Evolutionary conservation across 1,140 invertebrate species (phyloP).

Genomic region (Drosophila ficusphila): DNA sequence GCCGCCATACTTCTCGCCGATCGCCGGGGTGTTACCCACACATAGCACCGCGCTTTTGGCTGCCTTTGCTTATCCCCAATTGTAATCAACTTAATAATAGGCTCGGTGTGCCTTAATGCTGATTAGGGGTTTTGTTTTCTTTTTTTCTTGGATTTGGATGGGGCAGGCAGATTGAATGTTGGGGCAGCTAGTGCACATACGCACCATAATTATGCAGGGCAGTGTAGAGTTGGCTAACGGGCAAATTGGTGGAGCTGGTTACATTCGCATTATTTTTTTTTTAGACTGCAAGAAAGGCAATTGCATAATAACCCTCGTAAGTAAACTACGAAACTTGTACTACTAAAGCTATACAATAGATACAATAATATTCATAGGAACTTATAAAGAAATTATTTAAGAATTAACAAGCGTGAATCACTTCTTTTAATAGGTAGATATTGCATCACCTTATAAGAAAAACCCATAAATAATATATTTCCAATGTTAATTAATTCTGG

Average conservation of each 20-base stretch:
- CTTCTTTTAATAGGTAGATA: no score
- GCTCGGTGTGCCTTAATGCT: slow-evolving; percentile 51
- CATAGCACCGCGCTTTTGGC: slow-evolving; percentile 35
- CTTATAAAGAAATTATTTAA: no score
- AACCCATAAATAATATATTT: neutral
- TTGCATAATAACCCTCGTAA: neutral
- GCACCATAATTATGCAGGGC: slow-evolving; percentile 59
- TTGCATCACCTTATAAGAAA: neutral
- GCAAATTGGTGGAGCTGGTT: slow-evolving; percentile 7
- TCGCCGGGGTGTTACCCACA: slow-evolving; percentile 61
- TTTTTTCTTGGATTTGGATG: slow-evolving; percentile 19
- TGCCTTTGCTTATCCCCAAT: slow-evolving; percentile 64
- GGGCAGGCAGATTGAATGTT: slow-evolving; percentile 31
- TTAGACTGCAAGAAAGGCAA: neutral
- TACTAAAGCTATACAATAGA: no score
- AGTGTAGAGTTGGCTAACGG: slow-evolving; percentile 37
- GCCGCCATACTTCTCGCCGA: slow-evolving; percentile 4
- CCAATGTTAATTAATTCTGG: neutral
- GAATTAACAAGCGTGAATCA: no score
- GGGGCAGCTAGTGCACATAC: slow-evolving; percentile 34
- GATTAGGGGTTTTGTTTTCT: slow-evolving; percentile 61
- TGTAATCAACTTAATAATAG: slow-evolving; percentile 77
- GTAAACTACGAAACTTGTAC: no score
- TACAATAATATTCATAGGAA: no score
- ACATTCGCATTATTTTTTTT: slow-evolving; percentile 28